A percentile compares a stretch with the other conserved stretches of the same genome.
Conservation (phyloP, 2,888 invertebrate species). For the Atrina japonica region DNA sequence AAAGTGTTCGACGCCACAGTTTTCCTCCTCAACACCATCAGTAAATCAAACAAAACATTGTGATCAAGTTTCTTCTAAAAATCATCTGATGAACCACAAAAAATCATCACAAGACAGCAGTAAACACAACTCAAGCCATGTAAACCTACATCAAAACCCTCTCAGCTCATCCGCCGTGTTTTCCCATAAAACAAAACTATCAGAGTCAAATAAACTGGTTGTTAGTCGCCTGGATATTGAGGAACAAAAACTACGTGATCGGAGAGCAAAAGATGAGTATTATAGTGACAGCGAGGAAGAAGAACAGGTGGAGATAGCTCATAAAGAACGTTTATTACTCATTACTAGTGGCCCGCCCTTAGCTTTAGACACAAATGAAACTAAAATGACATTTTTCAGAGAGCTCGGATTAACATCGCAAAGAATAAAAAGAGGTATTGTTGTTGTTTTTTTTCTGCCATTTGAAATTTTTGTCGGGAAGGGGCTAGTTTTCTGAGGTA, state of each 20-base stretch:
- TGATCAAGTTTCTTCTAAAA: not conserved
- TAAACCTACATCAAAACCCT: too few species aligned
- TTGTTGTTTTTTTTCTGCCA: conserved; percentile 3
- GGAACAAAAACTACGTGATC: conserved; percentile 69
- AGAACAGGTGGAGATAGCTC: conserved; percentile 63
- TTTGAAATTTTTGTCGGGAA: too few species aligned
- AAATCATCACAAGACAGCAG: not conserved
- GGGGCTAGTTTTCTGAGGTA: not conserved
- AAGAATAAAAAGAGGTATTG: conserved; percentile 72
- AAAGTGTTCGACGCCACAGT: too few species aligned
- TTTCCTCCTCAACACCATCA: too few species aligned
- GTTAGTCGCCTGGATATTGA: conserved; percentile 78
- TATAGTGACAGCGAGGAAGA: conserved; percentile 70
- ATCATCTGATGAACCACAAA: conserved; percentile 5
- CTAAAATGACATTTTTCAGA: conserved; percentile 71
- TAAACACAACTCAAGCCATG: too few species aligned
- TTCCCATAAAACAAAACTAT: not conserved
- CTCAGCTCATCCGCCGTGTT: too few species aligned
- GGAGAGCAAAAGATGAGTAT: conserved; percentile 60
- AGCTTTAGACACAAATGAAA: conserved; percentile 68
- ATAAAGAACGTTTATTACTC: conserved; percentile 61
- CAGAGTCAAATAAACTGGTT: conserved; percentile 22
- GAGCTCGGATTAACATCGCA: conserved; percentile 73
- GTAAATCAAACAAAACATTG: not conserved
- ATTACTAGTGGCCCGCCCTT: conserved; percentile 75